These are phyloP conservation scores for Lithophane socia DNA, from an alignment of 2,888 invertebrate species.

Conservation along the genomic window DNA sequence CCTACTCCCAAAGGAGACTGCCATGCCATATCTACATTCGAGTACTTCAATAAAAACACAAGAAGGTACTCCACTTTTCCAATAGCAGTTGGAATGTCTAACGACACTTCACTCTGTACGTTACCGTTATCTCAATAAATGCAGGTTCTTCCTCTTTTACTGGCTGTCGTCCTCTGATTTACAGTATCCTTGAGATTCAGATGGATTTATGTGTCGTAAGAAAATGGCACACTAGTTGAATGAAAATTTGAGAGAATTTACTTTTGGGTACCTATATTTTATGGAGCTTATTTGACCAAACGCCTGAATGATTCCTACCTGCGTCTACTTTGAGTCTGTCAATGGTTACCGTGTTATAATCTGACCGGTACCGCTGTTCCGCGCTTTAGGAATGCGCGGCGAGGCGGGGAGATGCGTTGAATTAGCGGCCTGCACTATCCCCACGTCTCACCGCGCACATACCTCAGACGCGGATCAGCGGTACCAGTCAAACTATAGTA, in stretches of 20 bases:
- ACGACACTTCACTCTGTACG: slow-evolving; percentile 29
- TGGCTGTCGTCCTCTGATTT: slow-evolving; percentile 45
- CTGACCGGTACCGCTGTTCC: too few relatives aligned
- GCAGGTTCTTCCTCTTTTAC: slow-evolving; percentile 47
- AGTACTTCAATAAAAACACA: background rate
- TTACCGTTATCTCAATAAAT: slow-evolving; percentile 58
- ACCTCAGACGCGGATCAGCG: too few relatives aligned
- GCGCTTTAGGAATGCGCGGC: too few relatives aligned
- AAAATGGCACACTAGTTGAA: slow-evolving; percentile 40
- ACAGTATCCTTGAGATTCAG: slow-evolving; percentile 43
- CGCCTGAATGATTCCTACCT: background rate
- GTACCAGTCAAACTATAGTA: background rate
- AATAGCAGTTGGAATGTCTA: slow-evolving; percentile 29
- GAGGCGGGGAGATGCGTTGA: too few relatives aligned
- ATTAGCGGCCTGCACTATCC: too few relatives aligned
- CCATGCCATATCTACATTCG: background rate
- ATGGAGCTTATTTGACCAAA: background rate
- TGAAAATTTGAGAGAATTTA: slow-evolving; percentile 10
- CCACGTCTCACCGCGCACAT: too few relatives aligned
- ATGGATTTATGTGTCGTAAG: slow-evolving; percentile 57
- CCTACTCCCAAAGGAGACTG: background rate
- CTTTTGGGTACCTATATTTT: background rate
- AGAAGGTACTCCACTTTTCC: slow-evolving; percentile 25
- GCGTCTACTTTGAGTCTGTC: background rate
- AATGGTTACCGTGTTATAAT: background rate